phyloP scores from a whole-genome alignment of 2,113 vertebrate genomes.

The Peromyscus polionotus region DNA sequence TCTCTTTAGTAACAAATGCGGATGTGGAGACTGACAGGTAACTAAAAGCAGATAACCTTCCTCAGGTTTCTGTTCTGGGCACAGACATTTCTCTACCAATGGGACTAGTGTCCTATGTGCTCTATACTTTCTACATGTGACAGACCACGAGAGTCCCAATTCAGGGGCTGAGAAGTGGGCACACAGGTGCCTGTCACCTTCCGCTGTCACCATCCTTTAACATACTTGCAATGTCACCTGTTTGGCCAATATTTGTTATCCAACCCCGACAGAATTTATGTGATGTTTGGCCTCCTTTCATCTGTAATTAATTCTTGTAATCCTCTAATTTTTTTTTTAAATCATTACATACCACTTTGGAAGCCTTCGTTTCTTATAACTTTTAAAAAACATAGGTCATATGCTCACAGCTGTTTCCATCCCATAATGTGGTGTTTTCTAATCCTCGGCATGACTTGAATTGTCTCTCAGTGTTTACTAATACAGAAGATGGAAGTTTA shows the following conservation, averaged over 20 bases:
- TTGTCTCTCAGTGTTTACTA: background rate
- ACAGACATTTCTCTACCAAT: background rate
- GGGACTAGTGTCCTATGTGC: too few species aligned
- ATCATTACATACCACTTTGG: background rate
- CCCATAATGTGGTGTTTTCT: background rate
- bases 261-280: background rate
- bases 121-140: background rate
- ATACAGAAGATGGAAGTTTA: background rate
- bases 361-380: constrained; percentile 17
- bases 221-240: background rate
- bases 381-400: background rate
- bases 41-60: background rate
- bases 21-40: background rate
- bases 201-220: background rate
- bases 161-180: background rate
- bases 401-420: background rate
- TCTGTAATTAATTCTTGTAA: constrained; percentile 20
- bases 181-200: background rate
- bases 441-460: background rate
- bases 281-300: background rate
- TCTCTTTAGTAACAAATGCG: background rate
- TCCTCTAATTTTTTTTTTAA: too few species aligned
- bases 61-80: background rate
- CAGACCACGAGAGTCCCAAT: background rate
- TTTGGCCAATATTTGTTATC: background rate